A percentile compares a stretch with the other conserved stretches of the same genome.
These are phyloP conservation scores for Cantharis rufa DNA, from an alignment of 2,888 invertebrate genomes.

Conservation along the genomic window DNA sequence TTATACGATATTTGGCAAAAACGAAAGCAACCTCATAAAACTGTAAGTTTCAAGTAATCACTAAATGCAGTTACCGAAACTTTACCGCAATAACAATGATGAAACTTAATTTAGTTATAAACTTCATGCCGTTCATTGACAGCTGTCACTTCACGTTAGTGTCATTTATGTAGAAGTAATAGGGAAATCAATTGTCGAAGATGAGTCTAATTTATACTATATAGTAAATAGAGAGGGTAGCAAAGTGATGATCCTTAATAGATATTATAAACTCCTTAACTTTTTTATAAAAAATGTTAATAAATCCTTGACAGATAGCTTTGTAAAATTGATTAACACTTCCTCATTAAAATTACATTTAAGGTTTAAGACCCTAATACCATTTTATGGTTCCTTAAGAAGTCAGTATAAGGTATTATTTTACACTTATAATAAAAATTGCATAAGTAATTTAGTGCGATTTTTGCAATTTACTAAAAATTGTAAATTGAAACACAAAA, in stretches of 20 bases:
- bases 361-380: no score
- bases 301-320: no score
- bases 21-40: no score
- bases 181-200: neutral
- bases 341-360: no score
- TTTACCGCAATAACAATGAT: neutral
- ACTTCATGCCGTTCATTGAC: neutral
- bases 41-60: neutral
- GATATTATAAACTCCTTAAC: no score
- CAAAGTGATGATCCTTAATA: no score
- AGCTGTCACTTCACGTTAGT: neutral
- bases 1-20: no score
- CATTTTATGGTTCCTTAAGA: no score
- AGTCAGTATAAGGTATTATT: no score
- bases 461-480: neutral
- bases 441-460: neutral
- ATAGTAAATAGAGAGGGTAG: no score
- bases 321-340: no score
- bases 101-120: neutral
- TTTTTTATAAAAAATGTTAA: no score
- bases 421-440: neutral
- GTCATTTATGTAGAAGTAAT: neutral
- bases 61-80: neutral
- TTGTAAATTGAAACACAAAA: neutral
- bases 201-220: neutral